Evolutionary conservation across 2,113 vertebrate species (phyloP).

Genomic region (Aplodontia rufa): DNA sequence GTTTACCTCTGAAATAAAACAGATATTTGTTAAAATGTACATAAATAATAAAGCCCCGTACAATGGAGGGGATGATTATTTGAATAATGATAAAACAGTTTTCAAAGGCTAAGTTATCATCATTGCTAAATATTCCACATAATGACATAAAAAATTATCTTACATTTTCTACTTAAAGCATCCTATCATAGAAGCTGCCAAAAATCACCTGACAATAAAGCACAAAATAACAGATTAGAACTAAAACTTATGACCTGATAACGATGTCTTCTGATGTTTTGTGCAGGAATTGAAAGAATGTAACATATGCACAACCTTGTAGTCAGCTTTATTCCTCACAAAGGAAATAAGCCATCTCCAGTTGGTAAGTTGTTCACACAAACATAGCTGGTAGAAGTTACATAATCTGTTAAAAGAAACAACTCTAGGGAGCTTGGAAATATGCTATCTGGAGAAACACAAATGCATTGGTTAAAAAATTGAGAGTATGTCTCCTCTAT

Average conservation of each 20-base stretch:
- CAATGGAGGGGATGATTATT: not conserved
- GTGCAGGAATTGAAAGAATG: not conserved
- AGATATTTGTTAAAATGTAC: not conserved
- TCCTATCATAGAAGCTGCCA: not conserved
- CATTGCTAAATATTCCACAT: not conserved
- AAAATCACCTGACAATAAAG: not conserved
- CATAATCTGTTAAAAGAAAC: not conserved
- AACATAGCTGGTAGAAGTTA: not conserved
- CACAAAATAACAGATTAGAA: not conserved
- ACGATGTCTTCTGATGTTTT: not conserved
- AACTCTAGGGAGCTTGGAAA: not conserved
- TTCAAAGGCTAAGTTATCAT: not conserved
- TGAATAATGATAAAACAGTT: not conserved
- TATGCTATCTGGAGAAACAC: not conserved
- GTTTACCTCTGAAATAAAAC: not conserved
- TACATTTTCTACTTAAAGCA: not conserved
- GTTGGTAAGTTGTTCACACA: not conserved
- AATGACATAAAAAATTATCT: not conserved
- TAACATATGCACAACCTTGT: constrained; percentile 33
- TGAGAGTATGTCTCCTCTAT: not conserved
- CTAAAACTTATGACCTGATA: not conserved
- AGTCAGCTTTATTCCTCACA: not conserved
- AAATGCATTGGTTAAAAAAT: constrained; percentile 16
- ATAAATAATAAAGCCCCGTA: not conserved
- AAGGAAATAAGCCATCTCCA: constrained; percentile 3